A percentile compares a stretch with the other conserved stretches of the same genome.
phyloP scores from a whole-genome alignment of 2,888 invertebrate species.

The Hydrotaea diabolus region DNA sequence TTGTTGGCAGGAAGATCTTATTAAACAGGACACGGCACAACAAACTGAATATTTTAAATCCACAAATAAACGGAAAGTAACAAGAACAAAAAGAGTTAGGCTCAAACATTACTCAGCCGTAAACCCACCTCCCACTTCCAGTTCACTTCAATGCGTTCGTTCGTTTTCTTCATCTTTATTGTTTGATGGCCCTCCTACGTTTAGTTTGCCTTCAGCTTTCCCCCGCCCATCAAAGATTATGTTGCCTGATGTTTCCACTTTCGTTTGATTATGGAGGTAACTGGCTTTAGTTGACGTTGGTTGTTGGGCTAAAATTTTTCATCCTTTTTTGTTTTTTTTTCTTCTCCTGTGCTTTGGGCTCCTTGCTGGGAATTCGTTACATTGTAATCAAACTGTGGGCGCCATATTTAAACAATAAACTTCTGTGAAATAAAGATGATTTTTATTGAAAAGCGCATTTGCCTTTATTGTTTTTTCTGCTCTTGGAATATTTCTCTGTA shows the following conservation, averaged over 20 bases:
- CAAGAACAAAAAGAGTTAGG: neutral
- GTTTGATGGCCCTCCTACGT: no score
- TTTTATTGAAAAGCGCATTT: slow-evolving; percentile 20
- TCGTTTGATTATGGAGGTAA: neutral
- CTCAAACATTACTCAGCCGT: neutral
- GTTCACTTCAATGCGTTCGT: neutral
- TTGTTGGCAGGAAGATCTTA: neutral
- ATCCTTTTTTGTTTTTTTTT: slow-evolving; percentile 9
- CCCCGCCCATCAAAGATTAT: neutral
- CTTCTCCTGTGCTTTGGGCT: neutral
- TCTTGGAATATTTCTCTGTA: neutral
- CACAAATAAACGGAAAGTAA: neutral
- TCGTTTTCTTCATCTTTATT: neutral
- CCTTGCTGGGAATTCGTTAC: neutral
- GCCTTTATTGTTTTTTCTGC: neutral
- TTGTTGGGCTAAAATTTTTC: neutral
- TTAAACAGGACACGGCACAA: neutral
- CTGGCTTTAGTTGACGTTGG: neutral
- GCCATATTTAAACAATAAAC: slow-evolving; percentile 54
- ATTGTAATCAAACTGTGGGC: slow-evolving; percentile 47
- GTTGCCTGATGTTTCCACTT: neutral
- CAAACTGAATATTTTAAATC: neutral
- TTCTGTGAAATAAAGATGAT: slow-evolving; percentile 18
- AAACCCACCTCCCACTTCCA: neutral
- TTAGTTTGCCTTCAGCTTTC: neutral